Base-by-base conservation (phyloP, 64 coral and sea anemone species). In the Pachyseris speciosa region DNA sequence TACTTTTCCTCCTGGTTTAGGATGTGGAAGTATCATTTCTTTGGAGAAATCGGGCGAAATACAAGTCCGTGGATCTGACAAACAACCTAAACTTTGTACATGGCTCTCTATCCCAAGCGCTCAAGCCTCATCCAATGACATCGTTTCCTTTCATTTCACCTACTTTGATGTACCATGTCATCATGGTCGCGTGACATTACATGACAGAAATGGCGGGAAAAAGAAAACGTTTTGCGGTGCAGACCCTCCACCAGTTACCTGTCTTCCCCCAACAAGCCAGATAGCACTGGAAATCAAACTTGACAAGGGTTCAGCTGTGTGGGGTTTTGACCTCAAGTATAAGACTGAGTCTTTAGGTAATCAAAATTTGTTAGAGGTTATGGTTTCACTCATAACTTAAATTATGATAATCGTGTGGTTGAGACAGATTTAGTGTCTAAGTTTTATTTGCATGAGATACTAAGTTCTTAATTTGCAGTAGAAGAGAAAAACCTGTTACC, bases 141-240 rank as follows among this genome's bases (percentile, higher is more conserved):
- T 94, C 25, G 72, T 93, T 20, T 32, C 84, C 51, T 57, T 93
- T 15, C 78, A 85, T 17, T 97, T 97, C 28, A 93, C 52, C 16
- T 84, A 92, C 60, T 97, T 97, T 85, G 76, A 97, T 37, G 15
- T 97, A 12, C 95, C 95, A 17, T 97, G 95, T 41, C 51, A 67
- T 22, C 55, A 37, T 37, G 95, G 95, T 72, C 67, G 90, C 59
- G 78, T 97, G 63, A 31, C n/a, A 27, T 11, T 63, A 7, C 9
- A 74, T 33, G 40, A 26, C 45, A 67, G 69, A 92, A 34, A 86
- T 71, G 77, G 50, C 63, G 37, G 64, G 63, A 32, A 86, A 86
- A 45, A 55, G 8, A 78, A 59, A 9, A 71, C 28, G 19, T 31
- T 90, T 4, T 96, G 95, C 42, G 95, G 81, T 32, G 75, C 67